Conservation (phyloP, 2,113 vertebrate species). For the Nibea coibor region DNA sequence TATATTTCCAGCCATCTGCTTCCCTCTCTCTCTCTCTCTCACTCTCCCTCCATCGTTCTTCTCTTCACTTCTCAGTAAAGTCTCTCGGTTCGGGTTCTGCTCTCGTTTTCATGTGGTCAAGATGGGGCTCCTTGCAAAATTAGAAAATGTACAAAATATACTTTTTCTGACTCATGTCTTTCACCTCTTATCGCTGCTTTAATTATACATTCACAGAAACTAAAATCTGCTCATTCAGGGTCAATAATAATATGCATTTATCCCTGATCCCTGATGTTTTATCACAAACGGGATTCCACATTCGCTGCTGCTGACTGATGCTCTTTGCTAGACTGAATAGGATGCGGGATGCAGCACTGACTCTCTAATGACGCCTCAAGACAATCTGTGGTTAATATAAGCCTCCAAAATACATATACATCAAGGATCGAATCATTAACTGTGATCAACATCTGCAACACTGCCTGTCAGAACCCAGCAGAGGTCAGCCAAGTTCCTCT, state of each 20-base stretch:
- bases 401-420: slow-evolving; percentile 1
- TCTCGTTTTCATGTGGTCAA: slow-evolving; percentile 28
- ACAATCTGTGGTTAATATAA: not conserved
- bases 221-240: not conserved
- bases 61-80: slow-evolving; percentile 39
- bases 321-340: not conserved
- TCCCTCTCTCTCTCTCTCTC: slow-evolving; percentile 58
- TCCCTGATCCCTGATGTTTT: not conserved
- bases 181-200: not conserved
- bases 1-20: slow-evolving; percentile 80
- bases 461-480: slow-evolving; percentile 72
- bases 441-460: slow-evolving; percentile 56
- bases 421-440: slow-evolving; percentile 38
- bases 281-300: not conserved
- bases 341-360: slow-evolving; percentile 2
- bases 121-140: slow-evolving; percentile 25
- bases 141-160: not conserved
- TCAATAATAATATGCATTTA: slow-evolving; percentile 5
- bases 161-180: not conserved
- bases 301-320: not conserved
- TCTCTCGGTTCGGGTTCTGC: slow-evolving; percentile 25
- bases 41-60: slow-evolving; percentile 51
- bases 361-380: slow-evolving; percentile 20
- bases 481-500: slow-evolving; percentile 78
- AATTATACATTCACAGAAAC: not conserved